These are phyloP conservation scores for Choreutis nemorana DNA, from an alignment of 2,888 invertebrate species.

Conservation along the genomic window DNA sequence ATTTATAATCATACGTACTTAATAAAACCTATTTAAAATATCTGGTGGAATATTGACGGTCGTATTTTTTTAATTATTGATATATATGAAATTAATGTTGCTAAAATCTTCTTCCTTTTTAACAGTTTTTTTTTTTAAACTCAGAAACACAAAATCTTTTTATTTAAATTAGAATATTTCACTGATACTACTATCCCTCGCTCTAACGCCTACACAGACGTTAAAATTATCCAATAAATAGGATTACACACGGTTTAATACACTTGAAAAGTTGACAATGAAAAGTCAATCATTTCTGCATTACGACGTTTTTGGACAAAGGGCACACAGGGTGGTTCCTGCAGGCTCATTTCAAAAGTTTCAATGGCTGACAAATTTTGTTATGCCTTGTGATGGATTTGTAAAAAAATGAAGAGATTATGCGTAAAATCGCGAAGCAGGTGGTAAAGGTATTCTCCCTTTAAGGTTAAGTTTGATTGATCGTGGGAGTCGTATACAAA, in stretches of 20 bases:
- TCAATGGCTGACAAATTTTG: constrained; percentile 31
- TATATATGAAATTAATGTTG: no score
- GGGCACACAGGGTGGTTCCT: constrained; percentile 5
- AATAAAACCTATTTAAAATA: no score
- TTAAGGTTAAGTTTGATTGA: neutral
- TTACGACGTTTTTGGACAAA: constrained; percentile 22
- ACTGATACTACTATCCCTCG: no score
- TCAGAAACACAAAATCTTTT: no score
- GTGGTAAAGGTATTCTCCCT: neutral
- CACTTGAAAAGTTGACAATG: constrained; percentile 25
- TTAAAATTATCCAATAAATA: constrained; percentile 43
- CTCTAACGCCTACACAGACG: constrained; percentile 29
- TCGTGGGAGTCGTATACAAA: no score
- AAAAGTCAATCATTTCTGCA: constrained; percentile 40
- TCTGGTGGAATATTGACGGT: no score
- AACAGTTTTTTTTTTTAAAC: neutral
- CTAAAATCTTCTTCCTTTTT: neutral
- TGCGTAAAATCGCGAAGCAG: neutral
- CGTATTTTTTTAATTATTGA: no score
- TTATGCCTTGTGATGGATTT: constrained; percentile 47
- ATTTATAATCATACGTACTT: no score
- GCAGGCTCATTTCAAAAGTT: constrained; percentile 5
- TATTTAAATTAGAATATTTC: no score
- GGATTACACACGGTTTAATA: constrained; percentile 31
- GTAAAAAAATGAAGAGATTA: constrained; percentile 15